A percentile compares a stretch with the other conserved stretches of the same genome.
phyloP scores from a whole-genome alignment of 2,888 invertebrate species.

The Sipunculus nudus region DNA sequence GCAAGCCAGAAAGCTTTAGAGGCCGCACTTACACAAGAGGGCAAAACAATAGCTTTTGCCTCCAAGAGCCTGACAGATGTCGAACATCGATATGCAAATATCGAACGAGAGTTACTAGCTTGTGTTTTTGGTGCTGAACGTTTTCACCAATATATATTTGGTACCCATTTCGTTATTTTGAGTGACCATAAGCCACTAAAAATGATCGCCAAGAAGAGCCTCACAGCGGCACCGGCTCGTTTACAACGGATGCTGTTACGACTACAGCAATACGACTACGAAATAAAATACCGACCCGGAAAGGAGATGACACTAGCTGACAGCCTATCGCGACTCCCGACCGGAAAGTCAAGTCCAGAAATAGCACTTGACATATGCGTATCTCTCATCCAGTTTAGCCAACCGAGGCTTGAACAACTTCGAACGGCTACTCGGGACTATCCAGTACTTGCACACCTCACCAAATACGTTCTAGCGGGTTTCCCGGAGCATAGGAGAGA shows the following conservation, averaged over 20 bases:
- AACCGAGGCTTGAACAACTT: constrained; percentile 8
- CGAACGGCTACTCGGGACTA: constrained; percentile 2
- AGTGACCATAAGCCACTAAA: constrained; percentile 31
- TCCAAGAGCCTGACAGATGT: constrained; percentile 24
- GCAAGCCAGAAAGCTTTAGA: constrained; percentile 25
- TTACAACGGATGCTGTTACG: constrained; percentile 31
- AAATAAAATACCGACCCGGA: constrained; percentile 24
- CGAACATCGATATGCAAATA: constrained; percentile 24
- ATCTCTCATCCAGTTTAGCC: constrained; percentile 1
- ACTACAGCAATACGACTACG: constrained; percentile 29
- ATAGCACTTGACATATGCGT: constrained; percentile 22
- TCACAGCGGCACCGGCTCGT: constrained; percentile 25
- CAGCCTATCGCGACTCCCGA: constrained; percentile 27
- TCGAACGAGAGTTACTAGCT: constrained; percentile 33
- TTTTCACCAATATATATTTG: constrained; percentile 29
- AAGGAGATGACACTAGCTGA: constrained; percentile 30
- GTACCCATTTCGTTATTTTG: constrained; percentile 12
- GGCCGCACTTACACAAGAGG: constrained; percentile 23
- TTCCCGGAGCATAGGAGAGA: too few species aligned
- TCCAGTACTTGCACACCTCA: constrained; percentile 15
- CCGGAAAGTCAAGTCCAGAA: constrained; percentile 10
- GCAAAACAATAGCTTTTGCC: constrained; percentile 16
- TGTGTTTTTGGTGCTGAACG: constrained; percentile 28
- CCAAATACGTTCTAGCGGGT: constrained; percentile 14
- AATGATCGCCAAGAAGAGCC: constrained; percentile 20